Base-by-base conservation (phyloP, 2,888 invertebrate genomes). In the Copidosoma aretas region DNA sequence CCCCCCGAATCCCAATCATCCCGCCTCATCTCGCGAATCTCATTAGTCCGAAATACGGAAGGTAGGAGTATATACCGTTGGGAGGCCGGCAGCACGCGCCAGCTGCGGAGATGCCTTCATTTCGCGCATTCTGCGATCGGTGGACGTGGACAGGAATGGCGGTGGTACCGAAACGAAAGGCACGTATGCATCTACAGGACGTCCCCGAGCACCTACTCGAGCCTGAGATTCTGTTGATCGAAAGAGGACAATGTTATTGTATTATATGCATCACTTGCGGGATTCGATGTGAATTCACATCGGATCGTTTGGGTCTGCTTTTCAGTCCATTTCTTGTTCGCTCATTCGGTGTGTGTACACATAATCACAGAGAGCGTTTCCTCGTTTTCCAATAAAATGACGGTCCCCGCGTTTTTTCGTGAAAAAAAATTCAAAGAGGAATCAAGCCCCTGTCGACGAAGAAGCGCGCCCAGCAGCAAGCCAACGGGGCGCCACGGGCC, bases 201-300 rank as follows among this genome's bases (percentile, higher is more conserved):
- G 25, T 24, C 0, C 15, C n/a, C n/a, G n/a, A n/a, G n/a, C n/a
- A 14, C 39, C 21, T 8, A 57, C 12, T 21, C 41, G 52, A 61
- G 46, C 58, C 59, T 53, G 59, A 53, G 63, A 41, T 63, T 66
- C 70, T 66, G 66, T 70, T 70, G 63, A 65, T 70, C 60, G 58
- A 32, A 32, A 32, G 32, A 8, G 57, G 41, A 32, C 24, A 49
- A 53, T 59, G 32, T 15, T n/a, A 58, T 19, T n/a, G n/a, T n/a
- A n/a, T n/a, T n/a, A n/a, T n/a, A n/a, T n/a, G n/a, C n/a, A n/a
- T n/a, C n/a, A 5, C 43, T 15, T 19, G n/a, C 1, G 61, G 22
- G 15, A 43, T 15, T 51, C 58, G 49, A 63, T 60, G 39, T 60
- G 54, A 54, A 63, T 68, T 64, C 54, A 60, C 49, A 54, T 15